A percentile compares a stretch with the other conserved stretches of the same genome.
These are phyloP conservation scores for Caradrina clavipalpis DNA, from an alignment of 2,888 invertebrate genomes.

Conservation along the genomic window DNA sequence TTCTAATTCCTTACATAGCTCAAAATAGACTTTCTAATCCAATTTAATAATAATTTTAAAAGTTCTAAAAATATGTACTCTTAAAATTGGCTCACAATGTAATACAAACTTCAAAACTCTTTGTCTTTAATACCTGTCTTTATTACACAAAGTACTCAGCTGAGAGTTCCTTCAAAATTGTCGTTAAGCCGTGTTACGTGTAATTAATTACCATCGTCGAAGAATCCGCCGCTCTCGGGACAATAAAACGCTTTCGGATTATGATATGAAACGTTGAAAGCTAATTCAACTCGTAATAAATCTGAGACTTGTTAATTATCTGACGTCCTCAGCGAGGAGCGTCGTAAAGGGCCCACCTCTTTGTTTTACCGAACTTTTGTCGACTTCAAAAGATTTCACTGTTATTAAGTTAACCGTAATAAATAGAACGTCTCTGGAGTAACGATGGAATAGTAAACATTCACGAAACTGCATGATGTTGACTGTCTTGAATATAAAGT, in stretches of 20 bases:
- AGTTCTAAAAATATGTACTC: constrained; percentile 36
- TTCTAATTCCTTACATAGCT: background rate
- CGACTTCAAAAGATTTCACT: constrained; percentile 78
- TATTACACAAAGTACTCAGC: constrained; percentile 74
- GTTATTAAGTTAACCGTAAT: constrained; percentile 76
- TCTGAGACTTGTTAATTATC: constrained; percentile 87
- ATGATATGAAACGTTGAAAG: constrained; percentile 88
- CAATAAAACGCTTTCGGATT: constrained; percentile 87
- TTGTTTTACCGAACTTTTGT: constrained; percentile 79
- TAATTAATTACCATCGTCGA: constrained; percentile 81
- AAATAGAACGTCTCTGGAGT: constrained; percentile 71
- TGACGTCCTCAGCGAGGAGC: constrained; percentile 69
- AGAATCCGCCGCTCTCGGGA: constrained; percentile 71
- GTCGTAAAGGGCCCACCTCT: constrained; percentile 79
- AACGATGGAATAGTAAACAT: constrained; percentile 70
- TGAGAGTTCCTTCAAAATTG: constrained; percentile 73
- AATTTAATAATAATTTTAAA: constrained; percentile 7
- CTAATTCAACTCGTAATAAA: constrained; percentile 87
- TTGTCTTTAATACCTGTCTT: constrained; percentile 71
- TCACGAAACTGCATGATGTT: constrained; percentile 63
- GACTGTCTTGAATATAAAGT: constrained; percentile 59
- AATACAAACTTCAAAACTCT: constrained; percentile 71
- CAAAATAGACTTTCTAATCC: constrained; percentile 2
- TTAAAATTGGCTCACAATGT: constrained; percentile 63
- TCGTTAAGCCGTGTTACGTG: constrained; percentile 80